Base-by-base conservation (phyloP, 2,888 invertebrate genomes). In the Aspidiotus destructor region DNA sequence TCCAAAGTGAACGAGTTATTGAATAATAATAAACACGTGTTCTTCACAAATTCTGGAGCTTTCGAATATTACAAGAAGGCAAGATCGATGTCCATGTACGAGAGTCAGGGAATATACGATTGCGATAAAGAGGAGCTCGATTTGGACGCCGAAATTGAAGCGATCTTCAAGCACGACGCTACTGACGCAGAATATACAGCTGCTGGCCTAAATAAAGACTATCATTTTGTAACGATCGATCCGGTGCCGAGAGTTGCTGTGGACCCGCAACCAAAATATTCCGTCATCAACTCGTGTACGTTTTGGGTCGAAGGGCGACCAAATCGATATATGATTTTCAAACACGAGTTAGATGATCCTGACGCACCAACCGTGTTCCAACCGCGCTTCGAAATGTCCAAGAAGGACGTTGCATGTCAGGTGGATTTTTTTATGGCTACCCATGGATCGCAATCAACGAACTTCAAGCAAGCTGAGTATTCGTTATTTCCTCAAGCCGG, bases 31-130 rank as follows among this genome's bases (percentile, higher is more conserved):
- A 58, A 40, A 13, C 40, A 17, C 28, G 65, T 58, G 16, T 44
- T 48, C 48, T 65, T 65, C 58, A 65, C 58, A 16, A 58, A 65
- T 58, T 58, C 58, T 7, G 65, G 65, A 7, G 65, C 65, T 41
- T 65, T 65, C 60, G 5, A 65, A 11, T 65, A 65, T 9, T 65
- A 65, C 58, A 54, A 55, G 13, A 55, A 42, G 41, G 57, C 55
- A 11, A 28, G 13, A 40, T 28, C 58, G 16, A 11, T 11, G 3
- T 17, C 11, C 8, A 13, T 3, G n/a, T n/a, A 15, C 10, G 28
- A 17, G 58, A 8, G 9, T 13, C 10, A 3, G 13, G 55, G 2
- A 13, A 16, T 3, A 40, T 17, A 16, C 62, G 63, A 54, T 11
- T 5, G 13, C 65, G 13, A 58, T 8, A 55, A 42, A 17, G 17